Evolutionary conservation across 1,140 invertebrate species (phyloP), one percentile per base, ranked within the genome.

Genomic region (Phenacoccus solenopsis): DNA sequence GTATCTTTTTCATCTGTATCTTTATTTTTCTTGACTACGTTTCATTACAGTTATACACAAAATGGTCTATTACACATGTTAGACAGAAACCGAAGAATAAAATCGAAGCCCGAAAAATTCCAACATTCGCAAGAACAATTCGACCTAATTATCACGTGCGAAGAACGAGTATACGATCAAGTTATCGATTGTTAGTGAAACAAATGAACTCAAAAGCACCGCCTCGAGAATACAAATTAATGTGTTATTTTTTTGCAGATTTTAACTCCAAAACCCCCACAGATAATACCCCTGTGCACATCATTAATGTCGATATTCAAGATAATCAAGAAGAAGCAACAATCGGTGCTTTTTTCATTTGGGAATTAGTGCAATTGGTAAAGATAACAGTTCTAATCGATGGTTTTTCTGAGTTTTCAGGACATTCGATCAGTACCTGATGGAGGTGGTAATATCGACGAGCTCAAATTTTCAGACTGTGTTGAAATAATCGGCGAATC

Each of bases 321-420:
- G 98, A 99, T 82, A 99, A 99, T 80, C 95, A 98, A 72, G 97
- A 99, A 82, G 98, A 99, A 79, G 97, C 97, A 0, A 96, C 96
- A n/a, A 90, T 99, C 76, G 98, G 98, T 72, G 97, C 97, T n/a
- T 97, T 98, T 82, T 82, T 98, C 71, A 96, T 99, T 72, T 93
- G 90, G 79, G 94, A 99, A 81, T 84, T 99, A 78, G 91, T 95
- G 67, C 87, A 87, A 67, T 86, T 91, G 85, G 91, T 94, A 85
- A 79, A 78, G 75, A n/a, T n/a, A n/a, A n/a, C n/a, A n/a, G n/a
- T n/a, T n/a, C n/a, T n/a, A n/a, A n/a, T n/a, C n/a, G n/a, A n/a
- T n/a, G n/a, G n/a, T n/a, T n/a, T n/a, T n/a, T n/a, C n/a, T n/a
- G n/a, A n/a, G n/a, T n/a, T n/a, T n/a, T n/a, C n/a, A n/a, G n/a